Conservation (phyloP, 2,797 vertebrate species). For the Sebastes umbrosus region DNA sequence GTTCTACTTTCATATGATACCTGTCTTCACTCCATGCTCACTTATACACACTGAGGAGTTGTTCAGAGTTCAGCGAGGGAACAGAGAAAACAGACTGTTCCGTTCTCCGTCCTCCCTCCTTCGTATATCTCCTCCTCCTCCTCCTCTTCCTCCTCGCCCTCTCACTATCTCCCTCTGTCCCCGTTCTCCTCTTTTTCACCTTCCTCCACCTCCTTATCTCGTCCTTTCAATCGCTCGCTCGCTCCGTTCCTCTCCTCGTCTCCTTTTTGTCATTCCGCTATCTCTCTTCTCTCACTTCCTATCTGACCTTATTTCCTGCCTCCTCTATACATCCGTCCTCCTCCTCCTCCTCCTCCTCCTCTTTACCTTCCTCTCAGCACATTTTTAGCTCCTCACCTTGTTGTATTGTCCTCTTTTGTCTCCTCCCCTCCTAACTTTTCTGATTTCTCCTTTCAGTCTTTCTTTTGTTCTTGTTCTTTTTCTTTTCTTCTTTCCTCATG, state of each 20-base stretch:
- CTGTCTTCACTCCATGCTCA: too few species aligned
- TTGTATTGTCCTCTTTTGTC: neutral
- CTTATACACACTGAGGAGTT: too few species aligned
- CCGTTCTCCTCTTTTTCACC: constrained; percentile 30
- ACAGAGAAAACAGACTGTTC: constrained; percentile 23
- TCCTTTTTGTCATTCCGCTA: constrained; percentile 38
- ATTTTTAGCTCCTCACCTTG: constrained; percentile 1
- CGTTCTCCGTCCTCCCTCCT: neutral
- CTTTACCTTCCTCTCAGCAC: neutral
- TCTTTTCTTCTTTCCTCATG: too few species aligned
- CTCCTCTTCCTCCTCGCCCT: neutral
- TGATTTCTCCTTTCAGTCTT: neutral
- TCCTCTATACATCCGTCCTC: constrained; percentile 4
- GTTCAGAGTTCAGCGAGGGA: neutral
- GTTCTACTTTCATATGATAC: too few species aligned
- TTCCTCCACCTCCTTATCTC: constrained; percentile 52
- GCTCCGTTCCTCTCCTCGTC: constrained; percentile 19
- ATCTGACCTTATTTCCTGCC: constrained; percentile 37
- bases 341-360: neutral
- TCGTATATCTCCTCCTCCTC: neutral
- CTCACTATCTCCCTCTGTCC: constrained; percentile 35
- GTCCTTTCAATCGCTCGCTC: constrained; percentile 38
- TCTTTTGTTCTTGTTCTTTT: neutral
- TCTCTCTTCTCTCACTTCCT: constrained; percentile 41
- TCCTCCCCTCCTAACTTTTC: neutral